phyloP scores from a whole-genome alignment of 2,888 invertebrate species.

The Polymixis flavicincta region DNA sequence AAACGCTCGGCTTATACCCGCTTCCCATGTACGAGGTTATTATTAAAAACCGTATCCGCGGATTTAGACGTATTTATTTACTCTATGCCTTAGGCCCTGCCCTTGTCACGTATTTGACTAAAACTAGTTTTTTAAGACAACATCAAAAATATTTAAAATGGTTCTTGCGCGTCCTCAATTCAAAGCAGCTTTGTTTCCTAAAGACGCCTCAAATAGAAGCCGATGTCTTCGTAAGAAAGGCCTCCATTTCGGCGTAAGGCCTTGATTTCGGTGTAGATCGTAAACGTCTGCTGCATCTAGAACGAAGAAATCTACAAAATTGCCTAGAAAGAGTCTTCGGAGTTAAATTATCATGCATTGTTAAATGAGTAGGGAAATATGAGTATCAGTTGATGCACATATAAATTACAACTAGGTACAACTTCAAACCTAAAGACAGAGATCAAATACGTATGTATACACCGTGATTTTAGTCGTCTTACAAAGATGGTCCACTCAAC shows the following conservation, averaged over 20 bases:
- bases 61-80: not conserved
- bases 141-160: not conserved
- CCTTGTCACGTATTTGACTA: not conserved
- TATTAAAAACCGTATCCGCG: not conserved
- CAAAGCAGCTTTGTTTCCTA: not conserved
- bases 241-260: not conserved
- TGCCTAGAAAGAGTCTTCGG: not conserved
- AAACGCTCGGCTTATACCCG: not conserved
- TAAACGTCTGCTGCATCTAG: slow-evolving; percentile 14
- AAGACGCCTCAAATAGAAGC: not conserved
- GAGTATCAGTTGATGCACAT: not conserved
- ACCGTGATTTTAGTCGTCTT: too few relatives aligned
- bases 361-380: not conserved
- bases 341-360: not conserved
- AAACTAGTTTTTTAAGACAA: not conserved
- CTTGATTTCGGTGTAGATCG: not conserved
- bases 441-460: too few relatives aligned
- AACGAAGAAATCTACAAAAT: slow-evolving; percentile 25
- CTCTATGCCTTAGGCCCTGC: too few relatives aligned
- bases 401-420: not conserved
- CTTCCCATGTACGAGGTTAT: not conserved
- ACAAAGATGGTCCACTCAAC: too few relatives aligned
- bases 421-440: too few relatives aligned
- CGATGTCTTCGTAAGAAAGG: not conserved
- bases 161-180: not conserved